Evolutionary conservation across 2,113 vertebrate genomes (phyloP).

Genomic region (Eurypyga helias): DNA sequence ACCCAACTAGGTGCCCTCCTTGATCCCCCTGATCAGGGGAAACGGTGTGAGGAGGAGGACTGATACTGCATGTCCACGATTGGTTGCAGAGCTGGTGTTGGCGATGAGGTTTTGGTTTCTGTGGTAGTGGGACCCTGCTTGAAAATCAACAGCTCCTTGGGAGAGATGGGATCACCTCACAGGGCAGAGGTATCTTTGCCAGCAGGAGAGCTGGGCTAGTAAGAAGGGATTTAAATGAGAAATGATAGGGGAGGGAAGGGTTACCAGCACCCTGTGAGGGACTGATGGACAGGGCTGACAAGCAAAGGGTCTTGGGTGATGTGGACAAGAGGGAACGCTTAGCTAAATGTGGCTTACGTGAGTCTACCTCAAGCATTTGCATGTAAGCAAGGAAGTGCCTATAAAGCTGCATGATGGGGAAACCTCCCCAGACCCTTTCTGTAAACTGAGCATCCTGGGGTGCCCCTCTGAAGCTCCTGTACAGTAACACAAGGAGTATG

Average conservation of each 20-base stretch:
- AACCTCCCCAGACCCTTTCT: neutral
- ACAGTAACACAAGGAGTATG: neutral
- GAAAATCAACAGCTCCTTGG: neutral
- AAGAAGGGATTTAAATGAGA: neutral
- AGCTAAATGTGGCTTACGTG: no score
- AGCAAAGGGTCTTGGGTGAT: no score
- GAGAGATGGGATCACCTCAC: neutral
- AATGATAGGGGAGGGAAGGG: neutral
- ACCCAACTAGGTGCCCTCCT: neutral
- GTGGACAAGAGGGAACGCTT: no score
- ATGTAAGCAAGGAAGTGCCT: no score
- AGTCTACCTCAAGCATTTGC: no score
- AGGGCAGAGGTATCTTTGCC: neutral
- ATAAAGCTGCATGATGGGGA: neutral
- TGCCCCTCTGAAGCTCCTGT: neutral
- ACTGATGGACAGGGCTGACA: neutral
- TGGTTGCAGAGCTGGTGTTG: neutral
- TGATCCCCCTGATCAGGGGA: rapidly evolving
- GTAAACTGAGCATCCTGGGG: neutral
- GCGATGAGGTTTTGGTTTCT: neutral
- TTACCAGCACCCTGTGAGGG: neutral
- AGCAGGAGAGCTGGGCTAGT: neutral
- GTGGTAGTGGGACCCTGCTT: neutral
- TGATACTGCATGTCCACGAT: neutral
- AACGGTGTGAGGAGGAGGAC: neutral